Evolutionary conservation across 1,140 invertebrate species (phyloP).

Genomic region (Bombus impatiens): DNA sequence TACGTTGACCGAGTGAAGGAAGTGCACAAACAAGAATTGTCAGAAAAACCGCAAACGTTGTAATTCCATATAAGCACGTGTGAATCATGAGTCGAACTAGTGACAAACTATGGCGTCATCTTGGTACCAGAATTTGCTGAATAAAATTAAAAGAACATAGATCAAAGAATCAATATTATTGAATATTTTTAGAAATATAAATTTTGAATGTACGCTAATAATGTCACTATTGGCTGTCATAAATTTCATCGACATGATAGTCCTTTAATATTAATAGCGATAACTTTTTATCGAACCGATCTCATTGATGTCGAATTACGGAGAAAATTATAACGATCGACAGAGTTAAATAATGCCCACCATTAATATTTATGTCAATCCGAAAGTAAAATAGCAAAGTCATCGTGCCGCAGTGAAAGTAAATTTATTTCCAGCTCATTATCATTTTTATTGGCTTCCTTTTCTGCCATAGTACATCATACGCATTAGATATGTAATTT

Average conservation of each 20-base stretch:
- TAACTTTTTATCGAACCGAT: neutral
- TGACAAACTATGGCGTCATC: neutral
- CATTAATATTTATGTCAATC: constrained; percentile 19
- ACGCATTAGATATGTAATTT: neutral
- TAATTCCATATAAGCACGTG: neutral
- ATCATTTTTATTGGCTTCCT: constrained; percentile 14
- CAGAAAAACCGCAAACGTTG: neutral
- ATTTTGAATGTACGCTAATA: neutral
- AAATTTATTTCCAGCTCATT: constrained; percentile 21
- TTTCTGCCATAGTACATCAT: neutral
- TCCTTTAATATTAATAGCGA: constrained; percentile 28
- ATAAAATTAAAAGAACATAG: neutral
- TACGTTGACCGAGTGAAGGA: neutral
- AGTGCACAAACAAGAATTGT: neutral
- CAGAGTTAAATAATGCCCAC: neutral
- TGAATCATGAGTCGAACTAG: neutral
- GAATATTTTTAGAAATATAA: neutral
- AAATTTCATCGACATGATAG: neutral
- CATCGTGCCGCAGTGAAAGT: neutral
- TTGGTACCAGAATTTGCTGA: neutral
- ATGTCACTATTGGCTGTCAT: neutral
- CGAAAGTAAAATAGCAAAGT: neutral
- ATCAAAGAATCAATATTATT: neutral
- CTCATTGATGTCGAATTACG: neutral
- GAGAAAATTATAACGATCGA: neutral